Percentiles rank a stretch among this genome's conserved stretches.
phyloP scores from a whole-genome alignment of 2,888 invertebrate species.

The Aplocera efformata region DNA sequence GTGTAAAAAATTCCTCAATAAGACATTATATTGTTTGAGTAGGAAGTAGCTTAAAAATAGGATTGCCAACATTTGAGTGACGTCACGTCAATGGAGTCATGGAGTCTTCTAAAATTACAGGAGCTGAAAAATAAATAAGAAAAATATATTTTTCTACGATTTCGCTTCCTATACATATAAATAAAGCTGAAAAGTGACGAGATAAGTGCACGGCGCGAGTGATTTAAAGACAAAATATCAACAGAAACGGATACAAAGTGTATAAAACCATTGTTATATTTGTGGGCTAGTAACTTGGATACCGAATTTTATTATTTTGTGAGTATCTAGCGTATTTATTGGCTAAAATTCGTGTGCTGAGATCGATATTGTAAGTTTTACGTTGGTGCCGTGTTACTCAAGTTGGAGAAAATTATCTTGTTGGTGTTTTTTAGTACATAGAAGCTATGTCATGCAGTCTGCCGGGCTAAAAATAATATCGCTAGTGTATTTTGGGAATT shows the following conservation, averaged over 20 bases:
- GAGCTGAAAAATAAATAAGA: slow-evolving; percentile 44
- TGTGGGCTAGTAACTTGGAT: slow-evolving; percentile 56
- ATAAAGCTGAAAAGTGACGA: slow-evolving; percentile 53
- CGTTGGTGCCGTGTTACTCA: slow-evolving; percentile 46
- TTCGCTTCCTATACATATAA: slow-evolving; percentile 53
- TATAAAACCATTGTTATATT: slow-evolving; percentile 34
- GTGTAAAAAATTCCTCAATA: slow-evolving; percentile 40
- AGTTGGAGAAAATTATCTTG: slow-evolving; percentile 41
- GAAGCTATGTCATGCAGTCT: slow-evolving; percentile 56
- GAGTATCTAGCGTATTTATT: slow-evolving; percentile 59
- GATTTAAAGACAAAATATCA: slow-evolving; percentile 34
- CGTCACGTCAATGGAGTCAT: slow-evolving; percentile 71
- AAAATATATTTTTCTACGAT: slow-evolving; percentile 59
- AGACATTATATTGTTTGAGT: slow-evolving; percentile 58
- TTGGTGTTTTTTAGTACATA: slow-evolving; percentile 45
- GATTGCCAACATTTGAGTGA: slow-evolving; percentile 78
- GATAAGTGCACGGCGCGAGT: slow-evolving; percentile 56
- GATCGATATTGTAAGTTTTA: slow-evolving; percentile 53
- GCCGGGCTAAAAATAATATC: slow-evolving; percentile 70
- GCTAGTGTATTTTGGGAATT: slow-evolving; percentile 66
- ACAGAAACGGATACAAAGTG: slow-evolving; percentile 29
- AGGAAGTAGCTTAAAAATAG: slow-evolving; percentile 77
- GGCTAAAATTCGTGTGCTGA: slow-evolving; percentile 42
- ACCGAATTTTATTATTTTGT: slow-evolving; percentile 61
- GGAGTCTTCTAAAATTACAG: slow-evolving; percentile 77